Evolutionary conservation across 1,140 invertebrate species (phyloP), one percentile per base, ranked within the genome.

Genomic region (Drosophila dunni): DNA sequence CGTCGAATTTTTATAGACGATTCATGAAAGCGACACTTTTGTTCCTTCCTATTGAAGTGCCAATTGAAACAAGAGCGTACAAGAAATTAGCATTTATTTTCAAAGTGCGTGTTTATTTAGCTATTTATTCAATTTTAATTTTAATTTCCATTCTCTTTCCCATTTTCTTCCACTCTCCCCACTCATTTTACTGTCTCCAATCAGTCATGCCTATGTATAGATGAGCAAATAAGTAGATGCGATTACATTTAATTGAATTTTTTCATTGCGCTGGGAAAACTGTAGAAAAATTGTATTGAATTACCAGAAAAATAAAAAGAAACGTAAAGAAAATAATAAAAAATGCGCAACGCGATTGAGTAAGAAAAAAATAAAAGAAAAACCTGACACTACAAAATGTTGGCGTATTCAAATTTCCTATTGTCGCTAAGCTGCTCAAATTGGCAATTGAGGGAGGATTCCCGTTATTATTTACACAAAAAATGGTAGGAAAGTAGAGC

Each of bases 221-320:
- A 29, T 36, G 15, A 4, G 1, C 8, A 78, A 62, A 58, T 50
- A 82, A 81, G 78, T 75, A 89, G 80, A 89, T 89, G 78, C 84
- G 84, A 89, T 89, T 89, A 89, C 85, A 89, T 84, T 89, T 89
- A 89, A 89, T 89, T 89, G 84, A 89, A 89, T 89, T 89, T 84
- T 72, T 45, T 56, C 44, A 56, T 70, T 44, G 48, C 46, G 45
- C 0, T 29, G 50, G 15, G 58, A 42, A 81, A 83, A 78, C 42
- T 63, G 58, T 57, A 56, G 57, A 86, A 81, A 78, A 71, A 53
- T 64, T 80, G 83, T 89, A 83, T 88, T 89, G 56, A 72, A 81
- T 88, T 88, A 88, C 84, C 67, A 84, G 75, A 75, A 70, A 61
- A 15, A 61, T 42, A 80, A 51, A 66, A 51, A 20, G n/a, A 67